Conservation (phyloP, 2,888 invertebrate genomes). For the Habrosyne pyritoides region DNA sequence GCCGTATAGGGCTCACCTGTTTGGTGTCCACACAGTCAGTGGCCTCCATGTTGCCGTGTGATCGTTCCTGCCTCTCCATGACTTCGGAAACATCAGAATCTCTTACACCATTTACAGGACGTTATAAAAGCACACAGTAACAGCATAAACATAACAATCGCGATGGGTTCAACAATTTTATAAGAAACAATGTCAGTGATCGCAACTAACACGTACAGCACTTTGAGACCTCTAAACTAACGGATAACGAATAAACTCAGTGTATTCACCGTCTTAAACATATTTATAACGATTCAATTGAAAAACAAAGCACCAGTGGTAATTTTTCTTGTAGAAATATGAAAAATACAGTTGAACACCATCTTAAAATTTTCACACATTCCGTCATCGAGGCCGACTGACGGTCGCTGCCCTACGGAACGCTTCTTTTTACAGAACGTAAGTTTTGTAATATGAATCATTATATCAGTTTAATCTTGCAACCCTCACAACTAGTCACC, state of each 20-base stretch:
- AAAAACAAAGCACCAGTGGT: slow-evolving; percentile 51
- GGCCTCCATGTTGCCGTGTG: slow-evolving; percentile 85
- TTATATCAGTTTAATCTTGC: too few relatives aligned
- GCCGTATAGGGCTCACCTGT: slow-evolving; percentile 81
- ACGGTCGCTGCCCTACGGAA: slow-evolving; percentile 74
- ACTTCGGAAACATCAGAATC: slow-evolving; percentile 80
- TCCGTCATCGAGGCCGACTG: slow-evolving; percentile 80
- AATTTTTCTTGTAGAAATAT: slow-evolving; percentile 48
- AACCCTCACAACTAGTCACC: too few relatives aligned
- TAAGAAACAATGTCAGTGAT: slow-evolving; percentile 81
- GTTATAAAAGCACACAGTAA: slow-evolving; percentile 65
- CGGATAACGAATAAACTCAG: slow-evolving; percentile 30
- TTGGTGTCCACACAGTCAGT: slow-evolving; percentile 85
- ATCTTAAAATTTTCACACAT: slow-evolving; percentile 81
- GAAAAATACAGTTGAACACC: slow-evolving; percentile 79
- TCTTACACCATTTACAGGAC: slow-evolving; percentile 66
- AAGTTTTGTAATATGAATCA: slow-evolving; percentile 5
- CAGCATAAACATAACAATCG: slow-evolving; percentile 78
- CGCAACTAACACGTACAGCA: slow-evolving; percentile 70
- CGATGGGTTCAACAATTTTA: slow-evolving; percentile 71
- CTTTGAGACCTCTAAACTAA: slow-evolving; percentile 49
- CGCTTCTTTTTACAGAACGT: slow-evolving; percentile 51
- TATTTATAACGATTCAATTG: slow-evolving; percentile 46
- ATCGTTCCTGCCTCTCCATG: slow-evolving; percentile 79
- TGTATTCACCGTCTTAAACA: slow-evolving; percentile 43